A percentile compares a stretch with the other conserved stretches of the same genome.
phyloP scores from a whole-genome alignment of 2,797 vertebrate species.

The Podarcis lilfordi region DNA sequence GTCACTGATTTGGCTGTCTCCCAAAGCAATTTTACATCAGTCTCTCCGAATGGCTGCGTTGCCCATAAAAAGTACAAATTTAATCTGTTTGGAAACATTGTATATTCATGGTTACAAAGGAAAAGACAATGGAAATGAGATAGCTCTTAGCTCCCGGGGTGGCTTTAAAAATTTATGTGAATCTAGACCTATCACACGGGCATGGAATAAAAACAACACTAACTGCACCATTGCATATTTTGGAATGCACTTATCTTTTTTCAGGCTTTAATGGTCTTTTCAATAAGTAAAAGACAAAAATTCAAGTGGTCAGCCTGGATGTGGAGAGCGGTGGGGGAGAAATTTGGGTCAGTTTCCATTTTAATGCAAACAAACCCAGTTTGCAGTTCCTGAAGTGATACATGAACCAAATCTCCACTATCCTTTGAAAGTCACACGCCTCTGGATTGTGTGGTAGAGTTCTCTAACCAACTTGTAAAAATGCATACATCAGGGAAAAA shows the following conservation, averaged over 20 bases:
- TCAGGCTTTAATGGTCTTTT: constrained; percentile 13
- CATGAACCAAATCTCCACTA: too few species aligned
- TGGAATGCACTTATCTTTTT: not conserved
- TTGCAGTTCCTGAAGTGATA: too few species aligned
- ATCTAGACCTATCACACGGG: not conserved
- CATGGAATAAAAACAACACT: not conserved
- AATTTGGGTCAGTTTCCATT: too few species aligned
- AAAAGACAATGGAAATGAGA: not conserved
- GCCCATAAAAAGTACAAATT: constrained; percentile 4
- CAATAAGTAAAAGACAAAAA: not conserved
- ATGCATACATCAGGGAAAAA: too few species aligned
- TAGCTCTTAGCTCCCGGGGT: not conserved
- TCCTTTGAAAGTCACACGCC: too few species aligned
- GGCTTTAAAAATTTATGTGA: not conserved
- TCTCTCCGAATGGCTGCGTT: constrained; percentile 8
- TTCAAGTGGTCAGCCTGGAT: not conserved
- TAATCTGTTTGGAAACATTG: constrained; percentile 16
- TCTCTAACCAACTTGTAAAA: too few species aligned
- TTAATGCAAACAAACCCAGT: too few species aligned
- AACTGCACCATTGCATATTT: not conserved
- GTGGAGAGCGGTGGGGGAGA: too few species aligned
- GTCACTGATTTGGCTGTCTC: not conserved
- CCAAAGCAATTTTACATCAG: constrained; percentile 20
- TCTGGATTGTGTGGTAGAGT: too few species aligned
- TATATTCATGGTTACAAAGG: not conserved